A percentile compares a stretch with the other conserved stretches of the same genome.
phyloP scores from a whole-genome alignment of 1,140 invertebrate genomes.

The Adelges cooleyi region DNA sequence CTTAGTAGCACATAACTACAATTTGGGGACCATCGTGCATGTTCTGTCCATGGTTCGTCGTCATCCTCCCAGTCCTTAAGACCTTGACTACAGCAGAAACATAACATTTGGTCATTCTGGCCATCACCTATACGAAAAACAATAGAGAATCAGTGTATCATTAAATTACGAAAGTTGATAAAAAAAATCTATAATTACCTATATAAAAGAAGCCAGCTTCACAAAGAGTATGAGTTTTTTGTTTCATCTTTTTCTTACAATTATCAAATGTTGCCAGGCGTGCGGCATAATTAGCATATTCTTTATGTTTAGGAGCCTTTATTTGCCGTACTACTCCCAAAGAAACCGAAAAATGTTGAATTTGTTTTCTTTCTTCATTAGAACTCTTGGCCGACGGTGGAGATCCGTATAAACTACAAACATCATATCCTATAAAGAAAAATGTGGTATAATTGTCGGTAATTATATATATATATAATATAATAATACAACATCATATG shows the following conservation, averaged over 20 bases:
- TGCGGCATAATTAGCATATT: slow-evolving; percentile 49
- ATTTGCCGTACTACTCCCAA: slow-evolving; percentile 48
- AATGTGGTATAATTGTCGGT: too few relatives aligned
- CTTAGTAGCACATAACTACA: slow-evolving; percentile 61
- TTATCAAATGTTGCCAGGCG: slow-evolving; percentile 56
- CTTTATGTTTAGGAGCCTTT: too few relatives aligned
- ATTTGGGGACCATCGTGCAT: slow-evolving; percentile 69
- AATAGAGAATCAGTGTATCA: background rate
- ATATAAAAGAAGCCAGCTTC: slow-evolving; percentile 83
- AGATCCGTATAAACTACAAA: background rate
- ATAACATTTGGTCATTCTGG: slow-evolving; percentile 66
- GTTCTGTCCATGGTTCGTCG: slow-evolving; percentile 79
- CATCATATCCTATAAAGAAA: background rate
- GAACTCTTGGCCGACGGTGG: background rate
- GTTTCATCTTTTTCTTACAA: slow-evolving; percentile 62
- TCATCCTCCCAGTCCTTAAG: slow-evolving; percentile 74
- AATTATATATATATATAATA: too few relatives aligned
- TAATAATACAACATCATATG: too few relatives aligned
- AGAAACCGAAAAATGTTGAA: background rate
- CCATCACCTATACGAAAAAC: slow-evolving; percentile 37
- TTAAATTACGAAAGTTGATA: background rate
- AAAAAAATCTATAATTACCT: slow-evolving; percentile 39
- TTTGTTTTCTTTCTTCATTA: background rate
- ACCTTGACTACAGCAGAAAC: slow-evolving; percentile 77
- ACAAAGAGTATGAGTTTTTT: slow-evolving; percentile 61